Evolutionary conservation across 2,113 vertebrate species (phyloP).

Genomic region (Poecile atricapillus): DNA sequence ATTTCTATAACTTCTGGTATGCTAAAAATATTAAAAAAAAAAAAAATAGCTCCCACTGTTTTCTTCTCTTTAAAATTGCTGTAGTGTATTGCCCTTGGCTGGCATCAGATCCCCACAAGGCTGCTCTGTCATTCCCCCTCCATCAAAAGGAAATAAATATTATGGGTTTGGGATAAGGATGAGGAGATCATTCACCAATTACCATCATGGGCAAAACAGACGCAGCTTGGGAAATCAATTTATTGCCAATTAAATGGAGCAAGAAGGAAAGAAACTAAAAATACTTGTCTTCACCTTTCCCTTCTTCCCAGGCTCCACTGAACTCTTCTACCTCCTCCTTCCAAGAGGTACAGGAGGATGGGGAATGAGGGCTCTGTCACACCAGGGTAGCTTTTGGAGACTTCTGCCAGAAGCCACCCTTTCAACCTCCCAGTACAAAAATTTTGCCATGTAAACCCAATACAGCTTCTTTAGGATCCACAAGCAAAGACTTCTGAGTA

Average conservation of each 20-base stretch:
- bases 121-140: neutral
- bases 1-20: neutral
- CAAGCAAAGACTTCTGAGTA: neutral
- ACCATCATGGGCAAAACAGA: neutral
- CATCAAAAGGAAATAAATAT: neutral
- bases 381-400: neutral
- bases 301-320: neutral
- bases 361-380: neutral
- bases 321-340: neutral
- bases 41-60: neutral
- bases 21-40: neutral
- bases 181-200: neutral
- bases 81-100: neutral
- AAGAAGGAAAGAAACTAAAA: neutral
- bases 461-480: neutral
- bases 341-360: neutral
- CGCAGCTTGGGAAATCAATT: neutral
- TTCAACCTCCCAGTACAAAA: neutral
- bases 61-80: neutral
- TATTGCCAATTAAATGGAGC: neutral
- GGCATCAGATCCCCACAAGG: neutral
- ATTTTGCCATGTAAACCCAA: neutral
- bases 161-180: neutral
- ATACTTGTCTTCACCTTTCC: rapidly evolving
- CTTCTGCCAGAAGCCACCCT: neutral